Evolutionary conservation across 2,113 vertebrate species (phyloP), one percentile per base, ranked within the genome.

Genomic region (Pycnonotus jocosus): DNA sequence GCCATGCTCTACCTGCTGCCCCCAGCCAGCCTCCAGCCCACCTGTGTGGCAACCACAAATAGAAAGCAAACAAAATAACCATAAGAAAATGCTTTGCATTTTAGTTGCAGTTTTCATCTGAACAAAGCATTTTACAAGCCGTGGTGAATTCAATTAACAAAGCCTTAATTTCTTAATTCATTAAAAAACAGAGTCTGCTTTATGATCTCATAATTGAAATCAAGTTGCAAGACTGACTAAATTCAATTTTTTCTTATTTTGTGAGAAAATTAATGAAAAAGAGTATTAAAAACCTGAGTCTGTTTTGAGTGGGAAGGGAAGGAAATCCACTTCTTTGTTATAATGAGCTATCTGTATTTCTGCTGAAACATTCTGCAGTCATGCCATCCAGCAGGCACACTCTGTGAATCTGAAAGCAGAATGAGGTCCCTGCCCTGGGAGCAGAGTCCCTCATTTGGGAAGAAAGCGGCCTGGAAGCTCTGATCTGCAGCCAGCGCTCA

Each of bases 161-260:
- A 83, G 56, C 22, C 50, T 88, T 81, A 40, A 57, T 78, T 78
- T 86, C 40, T 92, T 73, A 82, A 82, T 94, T 86, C 69, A 90
- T 88, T 95, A 78, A 90, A 86, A 93, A 92, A 74, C 57, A 74
- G 20, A 54, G 33, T 38, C 28, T 65, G 71, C 38, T 91, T 90
- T 88, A 65, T 66, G 76, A 78, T 72, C 66, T 77, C 35, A 51
- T 72, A 80, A 92, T 21, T 77, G 70, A 95, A 95, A 91, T 88
- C 16, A 77, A 82, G 27, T 61, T 83, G 27, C 79, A 82, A 74
- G 47, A 62, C 15, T 44, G 56, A 66, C 12, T 86, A 15, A 40
- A 78, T 81, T 88, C 10, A 90, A 12, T 70, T 92, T 74, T 81
- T 90, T 72, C n/a, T 91, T 56, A 62, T 73, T 85, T 69, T 83